Evolutionary conservation across 2,797 vertebrate genomes (phyloP), one percentile per base, ranked within the genome.

Genomic region (Lycodopsis pacificus): DNA sequence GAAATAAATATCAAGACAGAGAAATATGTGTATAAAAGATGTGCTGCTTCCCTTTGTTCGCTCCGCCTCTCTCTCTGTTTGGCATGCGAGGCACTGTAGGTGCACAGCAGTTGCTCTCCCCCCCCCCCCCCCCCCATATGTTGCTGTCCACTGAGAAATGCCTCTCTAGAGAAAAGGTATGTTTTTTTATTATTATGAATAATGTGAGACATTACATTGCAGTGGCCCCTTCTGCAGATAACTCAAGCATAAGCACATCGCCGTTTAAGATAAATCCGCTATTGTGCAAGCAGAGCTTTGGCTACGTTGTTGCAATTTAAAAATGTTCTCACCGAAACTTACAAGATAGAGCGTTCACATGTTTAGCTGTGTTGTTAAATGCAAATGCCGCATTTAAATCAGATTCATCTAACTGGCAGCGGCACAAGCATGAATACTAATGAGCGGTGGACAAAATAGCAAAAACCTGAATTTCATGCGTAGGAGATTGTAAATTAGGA

Each of bases 71-170:
- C 51, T 76, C 63, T 32, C 30, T 61, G 40, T 69, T 69, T 73
- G 62, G 65, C 53, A 73, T 76, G 61, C 51, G 8, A 53, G 8
- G 32, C 40, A 38, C 63, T 65, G 64, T 63, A 57, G 48, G 67
- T 51, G 63, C 79, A 73, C 72, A 73, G 54, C 51, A 44, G 73
- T 76, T 51, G 42, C 64, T 88, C 63, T 62, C 51, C 38, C 67
- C 77, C 56, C 64, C 69, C 51, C 27, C 27, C 27, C 27, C 30
- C 30, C 30, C 30, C 4, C 30, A 4, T 76, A 80, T 64, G 58
- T 56, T 57, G 56, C 65, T 71, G 85, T 82, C 82, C 83, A 76
- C 72, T 70, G 84, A 82, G 84, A 80, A 72, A 84, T 48, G 65
- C 57, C 77, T 87, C 83, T 86, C 76, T 25, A 19, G 79, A 84